These are phyloP conservation scores for Pogonus chalceus DNA, from an alignment of 1,140 invertebrate species.

Conservation along the genomic window DNA sequence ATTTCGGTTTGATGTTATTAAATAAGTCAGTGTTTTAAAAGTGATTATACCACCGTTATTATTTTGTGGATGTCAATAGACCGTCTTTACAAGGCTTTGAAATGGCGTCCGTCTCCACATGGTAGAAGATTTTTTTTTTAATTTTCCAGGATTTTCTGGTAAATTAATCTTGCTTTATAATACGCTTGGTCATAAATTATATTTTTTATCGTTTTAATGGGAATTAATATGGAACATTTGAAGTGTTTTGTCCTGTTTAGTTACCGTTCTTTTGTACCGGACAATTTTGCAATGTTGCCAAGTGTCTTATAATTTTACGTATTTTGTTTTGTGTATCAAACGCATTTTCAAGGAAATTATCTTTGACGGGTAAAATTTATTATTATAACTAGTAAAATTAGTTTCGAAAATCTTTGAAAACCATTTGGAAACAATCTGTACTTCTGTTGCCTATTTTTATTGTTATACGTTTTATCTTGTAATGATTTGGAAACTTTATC, in stretches of 20 bases:
- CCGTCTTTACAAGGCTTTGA: constrained; percentile 22
- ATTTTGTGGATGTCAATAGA: constrained; percentile 24
- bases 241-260: constrained; percentile 3
- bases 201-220: not conserved
- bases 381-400: no score
- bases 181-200: constrained; percentile 8
- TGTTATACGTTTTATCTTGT: no score
- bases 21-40: not conserved
- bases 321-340: not conserved
- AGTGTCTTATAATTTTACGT: constrained; percentile 3
- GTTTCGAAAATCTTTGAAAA: no score
- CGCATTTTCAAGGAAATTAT: not conserved
- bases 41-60: not conserved
- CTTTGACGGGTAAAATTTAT: not conserved
- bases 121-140: constrained; percentile 20
- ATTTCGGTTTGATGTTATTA: not conserved
- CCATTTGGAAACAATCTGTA: no score
- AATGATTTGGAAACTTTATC: no score
- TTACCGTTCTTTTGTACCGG: constrained; percentile 11
- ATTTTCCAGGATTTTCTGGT: not conserved
- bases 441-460: no score
- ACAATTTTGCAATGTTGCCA: constrained; percentile 18
- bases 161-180: not conserved
- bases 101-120: constrained; percentile 37
- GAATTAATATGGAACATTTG: constrained; percentile 2